These are phyloP conservation scores for Pogonognathellus flavescens DNA, from an alignment of 1,140 invertebrate genomes.

Conservation along the genomic window DNA sequence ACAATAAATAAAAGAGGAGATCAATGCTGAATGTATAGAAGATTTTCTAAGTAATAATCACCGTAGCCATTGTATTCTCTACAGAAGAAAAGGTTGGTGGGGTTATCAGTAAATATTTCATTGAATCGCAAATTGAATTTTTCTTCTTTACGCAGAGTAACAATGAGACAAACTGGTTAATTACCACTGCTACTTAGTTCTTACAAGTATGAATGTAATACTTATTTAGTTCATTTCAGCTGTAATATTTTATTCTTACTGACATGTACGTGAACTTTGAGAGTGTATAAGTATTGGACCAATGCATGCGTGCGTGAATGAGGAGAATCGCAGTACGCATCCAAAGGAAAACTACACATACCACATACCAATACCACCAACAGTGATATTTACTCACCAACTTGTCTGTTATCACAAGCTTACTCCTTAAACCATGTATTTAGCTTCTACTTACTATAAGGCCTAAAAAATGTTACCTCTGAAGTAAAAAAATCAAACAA, in stretches of 20 bases:
- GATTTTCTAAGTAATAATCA: not conserved
- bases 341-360: conserved; percentile 41
- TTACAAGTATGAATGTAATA: too few relatives aligned
- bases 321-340: conserved; percentile 37
- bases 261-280: not conserved
- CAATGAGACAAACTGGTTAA: conserved; percentile 39
- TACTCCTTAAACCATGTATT: not conserved
- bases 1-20: not conserved
- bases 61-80: not conserved
- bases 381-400: conserved; percentile 35
- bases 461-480: not conserved
- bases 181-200: conserved; percentile 1
- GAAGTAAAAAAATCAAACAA: not conserved
- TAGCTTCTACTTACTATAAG: not conserved
- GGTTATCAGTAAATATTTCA: not conserved
- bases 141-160: not conserved
- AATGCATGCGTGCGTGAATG: conserved; percentile 38
- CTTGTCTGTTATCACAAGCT: not conserved
- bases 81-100: too few relatives aligned
- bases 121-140: conserved; percentile 24
- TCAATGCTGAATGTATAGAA: not conserved
- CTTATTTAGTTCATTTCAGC: too few relatives aligned
- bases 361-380: conserved; percentile 32
- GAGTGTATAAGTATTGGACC: not conserved
- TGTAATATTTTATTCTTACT: not conserved